phyloP scores from a whole-genome alignment of 53 echinoderm and acorn worm genomes.

The Echinarachnius parma region DNA sequence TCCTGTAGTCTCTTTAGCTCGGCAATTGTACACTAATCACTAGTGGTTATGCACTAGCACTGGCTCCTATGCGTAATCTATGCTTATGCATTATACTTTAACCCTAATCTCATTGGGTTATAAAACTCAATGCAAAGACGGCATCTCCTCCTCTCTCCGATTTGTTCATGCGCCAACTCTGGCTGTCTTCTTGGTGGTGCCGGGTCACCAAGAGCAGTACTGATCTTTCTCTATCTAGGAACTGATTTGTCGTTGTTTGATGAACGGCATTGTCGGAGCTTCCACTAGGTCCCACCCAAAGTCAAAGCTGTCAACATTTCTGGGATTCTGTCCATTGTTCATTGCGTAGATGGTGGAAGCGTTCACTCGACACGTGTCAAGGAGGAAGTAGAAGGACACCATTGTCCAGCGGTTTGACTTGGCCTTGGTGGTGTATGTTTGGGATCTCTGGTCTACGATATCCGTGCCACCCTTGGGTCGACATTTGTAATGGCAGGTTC shows the following conservation, averaged over 20 bases:
- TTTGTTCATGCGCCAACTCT: background rate
- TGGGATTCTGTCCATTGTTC: background rate
- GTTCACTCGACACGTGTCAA: constrained; percentile 1
- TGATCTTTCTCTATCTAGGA: background rate
- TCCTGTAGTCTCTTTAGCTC: no score
- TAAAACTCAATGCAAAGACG: no score
- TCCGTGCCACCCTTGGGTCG: constrained; percentile 7
- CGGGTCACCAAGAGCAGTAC: background rate
- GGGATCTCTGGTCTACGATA: background rate
- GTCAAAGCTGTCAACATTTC: background rate
- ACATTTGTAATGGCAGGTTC: no score
- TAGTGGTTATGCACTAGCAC: no score
- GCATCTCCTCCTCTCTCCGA: no score
- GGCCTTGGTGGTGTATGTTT: constrained; percentile 2
- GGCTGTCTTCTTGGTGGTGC: background rate
- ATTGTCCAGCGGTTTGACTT: background rate
- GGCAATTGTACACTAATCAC: no score
- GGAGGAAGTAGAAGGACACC: constrained; percentile 7
- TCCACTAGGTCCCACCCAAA: background rate
- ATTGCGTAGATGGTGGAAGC: background rate
- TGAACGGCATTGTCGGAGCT: background rate
- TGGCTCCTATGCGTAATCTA: no score
- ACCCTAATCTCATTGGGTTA: no score
- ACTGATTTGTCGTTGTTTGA: background rate
- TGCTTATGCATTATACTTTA: no score